Evolutionary conservation across 2,797 vertebrate species (phyloP).

Genomic region (Gobio occitaniae): DNA sequence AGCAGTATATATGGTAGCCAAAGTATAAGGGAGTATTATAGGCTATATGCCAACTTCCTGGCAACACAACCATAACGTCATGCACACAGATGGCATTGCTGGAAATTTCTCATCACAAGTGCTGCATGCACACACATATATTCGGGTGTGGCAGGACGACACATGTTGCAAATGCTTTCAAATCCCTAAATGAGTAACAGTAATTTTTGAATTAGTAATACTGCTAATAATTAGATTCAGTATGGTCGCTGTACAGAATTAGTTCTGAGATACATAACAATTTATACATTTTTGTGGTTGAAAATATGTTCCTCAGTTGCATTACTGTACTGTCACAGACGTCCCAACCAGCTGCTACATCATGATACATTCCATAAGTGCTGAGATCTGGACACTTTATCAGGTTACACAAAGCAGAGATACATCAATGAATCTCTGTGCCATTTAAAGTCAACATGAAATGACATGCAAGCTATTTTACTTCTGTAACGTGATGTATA

Average conservation of each 20-base stretch:
- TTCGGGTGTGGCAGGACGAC: conserved; percentile 30
- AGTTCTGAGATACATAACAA: neutral
- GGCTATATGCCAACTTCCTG: neutral
- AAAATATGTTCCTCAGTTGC: neutral
- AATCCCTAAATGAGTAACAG: neutral
- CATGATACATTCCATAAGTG: neutral
- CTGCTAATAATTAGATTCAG: neutral
- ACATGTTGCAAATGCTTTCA: conserved; percentile 23
- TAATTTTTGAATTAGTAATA: neutral
- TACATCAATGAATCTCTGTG: neutral
- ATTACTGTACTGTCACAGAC: neutral
- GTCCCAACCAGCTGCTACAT: conserved; percentile 3
- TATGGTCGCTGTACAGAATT: neutral
- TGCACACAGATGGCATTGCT: conserved; percentile 6
- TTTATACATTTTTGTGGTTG: neutral
- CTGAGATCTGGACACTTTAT: neutral
- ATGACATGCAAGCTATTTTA: neutral
- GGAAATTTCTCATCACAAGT: conserved; percentile 26
- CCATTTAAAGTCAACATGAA: neutral
- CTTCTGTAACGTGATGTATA: neutral
- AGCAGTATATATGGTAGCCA: too few relatives aligned
- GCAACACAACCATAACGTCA: conserved; percentile 16
- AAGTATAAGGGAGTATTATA: conserved; percentile 1
- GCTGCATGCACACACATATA: conserved; percentile 16
- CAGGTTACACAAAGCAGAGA: neutral